These are phyloP conservation scores for Amazona vittata DNA, from an alignment of 2,113 vertebrate species.

Conservation along the genomic window DNA sequence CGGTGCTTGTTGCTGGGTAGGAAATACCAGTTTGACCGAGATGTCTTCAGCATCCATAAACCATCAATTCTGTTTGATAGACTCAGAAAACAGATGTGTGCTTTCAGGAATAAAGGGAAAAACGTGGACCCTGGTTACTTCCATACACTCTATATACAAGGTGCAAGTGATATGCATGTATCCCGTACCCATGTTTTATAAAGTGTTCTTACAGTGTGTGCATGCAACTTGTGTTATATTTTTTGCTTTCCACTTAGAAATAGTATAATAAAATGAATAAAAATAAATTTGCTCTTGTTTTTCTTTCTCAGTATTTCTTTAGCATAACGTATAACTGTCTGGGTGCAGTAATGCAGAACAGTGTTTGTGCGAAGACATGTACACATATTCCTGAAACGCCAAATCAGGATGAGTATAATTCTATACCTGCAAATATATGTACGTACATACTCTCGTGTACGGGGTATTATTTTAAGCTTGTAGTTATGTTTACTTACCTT, in stretches of 20 bases:
- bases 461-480: background rate
- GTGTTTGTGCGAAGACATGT: background rate
- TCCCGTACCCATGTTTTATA: accelerated
- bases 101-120: background rate
- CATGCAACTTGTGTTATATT: background rate
- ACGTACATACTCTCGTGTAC: background rate
- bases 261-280: background rate
- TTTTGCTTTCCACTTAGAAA: background rate
- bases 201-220: background rate
- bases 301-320: accelerated
- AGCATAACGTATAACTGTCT: accelerated
- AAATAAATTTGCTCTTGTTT: background rate
- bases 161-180: background rate
- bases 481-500: background rate
- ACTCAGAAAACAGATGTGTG: background rate
- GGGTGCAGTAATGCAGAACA: background rate
- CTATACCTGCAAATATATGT: background rate
- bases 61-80: background rate
- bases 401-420: background rate
- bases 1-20: background rate
- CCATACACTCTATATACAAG: background rate
- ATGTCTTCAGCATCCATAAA: background rate
- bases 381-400: background rate
- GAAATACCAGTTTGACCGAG: background rate
- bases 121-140: background rate